Evolutionary conservation across 2,113 vertebrate genomes (phyloP), one percentile per base, ranked within the genome.

Genomic region (Terrapene triunguis): DNA sequence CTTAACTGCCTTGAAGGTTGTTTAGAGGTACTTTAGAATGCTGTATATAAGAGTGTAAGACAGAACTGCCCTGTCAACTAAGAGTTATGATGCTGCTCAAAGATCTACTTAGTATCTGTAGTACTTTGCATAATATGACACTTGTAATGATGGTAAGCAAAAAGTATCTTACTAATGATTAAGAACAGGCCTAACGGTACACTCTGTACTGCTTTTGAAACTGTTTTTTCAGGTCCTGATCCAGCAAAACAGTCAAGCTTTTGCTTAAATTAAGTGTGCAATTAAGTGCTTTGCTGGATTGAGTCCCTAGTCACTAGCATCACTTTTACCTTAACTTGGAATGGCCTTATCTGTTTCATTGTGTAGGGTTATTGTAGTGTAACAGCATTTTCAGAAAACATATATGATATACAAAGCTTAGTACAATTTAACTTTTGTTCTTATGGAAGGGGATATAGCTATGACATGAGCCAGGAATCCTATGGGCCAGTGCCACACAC

Each of bases 301-400:
- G 0, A 81, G 76, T 7, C 17, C 90, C 3, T 25, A 0, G 0
- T 89, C 10, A n/a, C 10, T 76, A 55, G 50, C 83, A 50, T 0
- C 0, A 1, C 1, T 84, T 59, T 80, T 24, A 22, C 21, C 5
- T 11, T 74, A 16, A n/a, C 32, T 44, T n/a, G 87, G 27, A 82
- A 32, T 51, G 27, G 1, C 27, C n/a, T 0, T 57, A 84, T 17
- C 22, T 81, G 0, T 84, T 90, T 65, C 24, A 69, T 10, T 1
- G 0, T 44, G 8, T 90, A 32, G 5, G 24, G 1, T 84, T 11
- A 4, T 10, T 48, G 0, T 50, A 72, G 87, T 81, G 10, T 50
- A 53, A 4, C 4, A 27, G 21, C 5, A 88, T 94, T 87, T 93
- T 88, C 17, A 83, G 82, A 87, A 88, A 57, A 27, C 54, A 85